Evolutionary conservation across 2,797 vertebrate genomes (phyloP).

Genomic region (Dromococcyx pavoninus): DNA sequence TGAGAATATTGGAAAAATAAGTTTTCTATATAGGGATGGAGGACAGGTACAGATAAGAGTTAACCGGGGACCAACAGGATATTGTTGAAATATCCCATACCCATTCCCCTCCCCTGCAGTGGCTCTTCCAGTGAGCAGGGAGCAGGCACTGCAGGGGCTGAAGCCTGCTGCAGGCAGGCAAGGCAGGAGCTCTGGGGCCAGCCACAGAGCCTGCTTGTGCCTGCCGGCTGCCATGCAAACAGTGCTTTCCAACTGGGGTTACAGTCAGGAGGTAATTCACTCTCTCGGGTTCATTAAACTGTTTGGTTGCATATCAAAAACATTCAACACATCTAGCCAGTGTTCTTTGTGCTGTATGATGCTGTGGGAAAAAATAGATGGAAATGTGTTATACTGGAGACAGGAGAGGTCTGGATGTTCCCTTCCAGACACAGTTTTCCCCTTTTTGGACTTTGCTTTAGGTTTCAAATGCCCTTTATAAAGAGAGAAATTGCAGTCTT

Average conservation of each 20-base stretch:
- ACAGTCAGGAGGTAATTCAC: neutral
- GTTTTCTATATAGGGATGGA: neutral
- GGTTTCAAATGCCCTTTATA: neutral
- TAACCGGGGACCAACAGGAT: neutral
- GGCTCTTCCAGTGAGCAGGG: neutral
- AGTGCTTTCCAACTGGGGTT: neutral
- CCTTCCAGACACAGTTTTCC: neutral
- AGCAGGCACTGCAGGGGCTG: no score
- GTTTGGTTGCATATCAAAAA: neutral
- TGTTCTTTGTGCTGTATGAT: neutral
- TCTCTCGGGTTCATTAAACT: neutral
- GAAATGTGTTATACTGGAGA: neutral
- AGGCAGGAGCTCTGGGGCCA: no score
- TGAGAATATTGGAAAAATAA: neutral
- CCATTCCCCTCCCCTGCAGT: neutral
- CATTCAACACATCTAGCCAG: neutral
- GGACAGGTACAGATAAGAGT: neutral
- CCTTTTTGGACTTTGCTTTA: neutral
- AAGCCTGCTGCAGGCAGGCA: neutral
- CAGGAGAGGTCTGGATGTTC: neutral
- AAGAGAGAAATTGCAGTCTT: neutral
- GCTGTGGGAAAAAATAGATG: neutral
- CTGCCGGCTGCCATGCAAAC: accelerated
- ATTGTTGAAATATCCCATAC: neutral
- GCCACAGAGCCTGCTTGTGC: neutral